phyloP scores from a whole-genome alignment of 2,888 invertebrate species.

The Vanessa cardui region DNA sequence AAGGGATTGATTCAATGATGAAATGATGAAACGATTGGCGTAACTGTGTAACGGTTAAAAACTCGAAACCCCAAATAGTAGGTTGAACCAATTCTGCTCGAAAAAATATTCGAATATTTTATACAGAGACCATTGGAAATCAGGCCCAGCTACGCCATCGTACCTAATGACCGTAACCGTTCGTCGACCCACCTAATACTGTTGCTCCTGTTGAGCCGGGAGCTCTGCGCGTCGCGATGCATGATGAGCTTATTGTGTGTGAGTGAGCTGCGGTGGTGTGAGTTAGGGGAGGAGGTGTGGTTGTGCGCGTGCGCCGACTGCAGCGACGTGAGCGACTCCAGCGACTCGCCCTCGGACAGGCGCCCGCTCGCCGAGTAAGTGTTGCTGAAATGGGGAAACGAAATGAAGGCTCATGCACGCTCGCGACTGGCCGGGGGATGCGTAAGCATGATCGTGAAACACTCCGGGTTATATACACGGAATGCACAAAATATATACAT shows the following conservation, averaged over 20 bases:
- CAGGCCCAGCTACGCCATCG: conserved; percentile 20
- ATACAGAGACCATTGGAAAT: neutral
- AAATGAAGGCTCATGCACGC: conserved; percentile 60
- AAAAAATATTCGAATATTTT: neutral
- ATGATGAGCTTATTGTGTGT: conserved; percentile 84
- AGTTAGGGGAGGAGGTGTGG: conserved; percentile 87
- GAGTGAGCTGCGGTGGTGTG: conserved; percentile 86
- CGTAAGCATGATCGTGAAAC: conserved; percentile 61
- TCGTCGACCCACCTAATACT: conserved; percentile 90
- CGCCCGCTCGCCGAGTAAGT: conserved; percentile 88
- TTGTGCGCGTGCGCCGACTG: conserved; percentile 89
- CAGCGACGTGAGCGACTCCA: conserved; percentile 91
- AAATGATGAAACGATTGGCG: conserved; percentile 21
- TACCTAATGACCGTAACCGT: neutral
- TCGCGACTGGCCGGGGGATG: conserved; percentile 62
- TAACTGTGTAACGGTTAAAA: conserved; percentile 10
- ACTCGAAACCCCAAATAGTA: neutral
- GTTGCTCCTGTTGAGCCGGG: conserved; percentile 93
- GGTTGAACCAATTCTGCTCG: neutral
- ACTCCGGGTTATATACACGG: conserved; percentile 48
- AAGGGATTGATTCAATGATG: conserved; percentile 16
- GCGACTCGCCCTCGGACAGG: conserved; percentile 95
- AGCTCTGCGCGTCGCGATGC: conserved; percentile 83
- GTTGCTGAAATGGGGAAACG: conserved; percentile 83
- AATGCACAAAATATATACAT: conserved; percentile 47